These are phyloP conservation scores for Atlantisia rogersi DNA, from an alignment of 2,113 vertebrate genomes.

Conservation along the genomic window DNA sequence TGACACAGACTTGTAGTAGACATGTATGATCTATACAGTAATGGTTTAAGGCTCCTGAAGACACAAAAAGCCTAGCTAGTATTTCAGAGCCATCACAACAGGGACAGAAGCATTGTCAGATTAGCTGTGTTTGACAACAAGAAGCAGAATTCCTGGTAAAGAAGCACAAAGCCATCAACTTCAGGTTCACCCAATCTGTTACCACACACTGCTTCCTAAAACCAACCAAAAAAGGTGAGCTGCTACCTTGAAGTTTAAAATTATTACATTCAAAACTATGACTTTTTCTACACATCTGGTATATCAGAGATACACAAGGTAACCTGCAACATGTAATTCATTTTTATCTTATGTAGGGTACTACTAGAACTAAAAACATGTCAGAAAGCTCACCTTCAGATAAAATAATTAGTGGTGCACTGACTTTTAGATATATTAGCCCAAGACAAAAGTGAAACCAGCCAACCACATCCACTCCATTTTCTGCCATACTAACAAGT, in stretches of 20 bases:
- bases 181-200: neutral
- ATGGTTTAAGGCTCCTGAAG: neutral
- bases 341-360: neutral
- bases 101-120: neutral
- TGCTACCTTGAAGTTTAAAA: neutral
- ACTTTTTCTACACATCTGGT: neutral
- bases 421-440: neutral
- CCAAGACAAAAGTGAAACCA: neutral
- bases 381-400: neutral
- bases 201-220: neutral
- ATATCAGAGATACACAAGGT: neutral
- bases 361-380: neutral
- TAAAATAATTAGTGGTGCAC: neutral
- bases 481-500: neutral
- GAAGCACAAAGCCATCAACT: neutral
- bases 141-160: neutral
- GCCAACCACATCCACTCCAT: fast-evolving
- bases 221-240: neutral
- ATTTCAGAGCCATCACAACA: neutral
- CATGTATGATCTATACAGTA: neutral
- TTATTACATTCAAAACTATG: neutral
- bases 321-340: neutral
- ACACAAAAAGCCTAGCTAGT: neutral
- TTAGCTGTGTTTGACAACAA: neutral
- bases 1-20: neutral